Conservation (phyloP, 2,797 vertebrate genomes). For the Ctenopoma multispine region DNA sequence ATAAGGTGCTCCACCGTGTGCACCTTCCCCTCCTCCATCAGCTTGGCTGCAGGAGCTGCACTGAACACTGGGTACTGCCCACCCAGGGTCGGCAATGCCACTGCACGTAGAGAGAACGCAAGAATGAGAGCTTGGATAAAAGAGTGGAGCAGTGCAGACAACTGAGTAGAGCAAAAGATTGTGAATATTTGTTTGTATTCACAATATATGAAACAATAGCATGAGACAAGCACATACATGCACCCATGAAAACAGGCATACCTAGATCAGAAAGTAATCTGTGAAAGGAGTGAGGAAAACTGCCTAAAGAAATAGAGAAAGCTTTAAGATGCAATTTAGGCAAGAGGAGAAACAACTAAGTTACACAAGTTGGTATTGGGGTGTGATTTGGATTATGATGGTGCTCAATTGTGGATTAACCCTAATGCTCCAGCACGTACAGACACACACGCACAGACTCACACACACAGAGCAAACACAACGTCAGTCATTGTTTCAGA, state of each 20-base stretch:
- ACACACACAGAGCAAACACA: slow-evolving; percentile 48
- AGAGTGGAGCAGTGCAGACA: slow-evolving; percentile 11
- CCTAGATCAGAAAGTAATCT: slow-evolving; percentile 15
- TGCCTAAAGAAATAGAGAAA: slow-evolving; percentile 15
- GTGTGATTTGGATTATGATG: slow-evolving; percentile 79
- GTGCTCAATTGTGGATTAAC: slow-evolving; percentile 72
- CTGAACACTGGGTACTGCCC: slow-evolving; percentile 96
- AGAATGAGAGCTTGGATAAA: slow-evolving; percentile 54
- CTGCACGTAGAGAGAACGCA: slow-evolving; percentile 77
- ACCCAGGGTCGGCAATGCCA: slow-evolving; percentile 91
- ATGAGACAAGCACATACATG: slow-evolving; percentile 14
- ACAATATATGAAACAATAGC: background rate
- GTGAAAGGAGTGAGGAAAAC: slow-evolving; percentile 8
- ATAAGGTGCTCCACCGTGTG: slow-evolving; percentile 95
- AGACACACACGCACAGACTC: slow-evolving; percentile 25
- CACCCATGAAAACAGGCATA: slow-evolving; percentile 44
- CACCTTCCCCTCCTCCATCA: slow-evolving; percentile 97
- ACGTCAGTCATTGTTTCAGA: slow-evolving; percentile 72
- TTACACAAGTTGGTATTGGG: slow-evolving; percentile 59
- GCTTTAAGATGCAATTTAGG: slow-evolving; percentile 30
- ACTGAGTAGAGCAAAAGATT: slow-evolving; percentile 6
- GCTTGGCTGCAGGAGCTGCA: slow-evolving; percentile 87
- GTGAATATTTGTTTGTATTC: slow-evolving; percentile 10
- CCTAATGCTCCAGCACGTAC: slow-evolving; percentile 40
- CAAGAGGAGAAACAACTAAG: slow-evolving; percentile 38